Conservation (phyloP, 2,797 vertebrate genomes). For the Falco cherrug region DNA sequence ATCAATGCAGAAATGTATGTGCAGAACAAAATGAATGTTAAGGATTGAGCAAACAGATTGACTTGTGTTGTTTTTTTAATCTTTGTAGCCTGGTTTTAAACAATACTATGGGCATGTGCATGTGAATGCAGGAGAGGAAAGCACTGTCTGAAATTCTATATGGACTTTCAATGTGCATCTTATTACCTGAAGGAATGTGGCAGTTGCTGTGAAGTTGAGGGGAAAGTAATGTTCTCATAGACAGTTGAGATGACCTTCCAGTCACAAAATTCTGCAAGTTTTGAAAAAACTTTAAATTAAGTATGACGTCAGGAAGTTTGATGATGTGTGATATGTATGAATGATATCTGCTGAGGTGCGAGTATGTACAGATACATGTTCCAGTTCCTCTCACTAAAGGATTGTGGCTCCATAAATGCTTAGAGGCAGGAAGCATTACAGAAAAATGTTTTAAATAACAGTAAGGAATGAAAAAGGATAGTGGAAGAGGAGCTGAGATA, state of each 20-base stretch:
- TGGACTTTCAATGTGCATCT: neutral
- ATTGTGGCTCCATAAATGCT: neutral
- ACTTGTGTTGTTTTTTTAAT: neutral
- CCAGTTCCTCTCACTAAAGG: neutral
- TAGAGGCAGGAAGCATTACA: neutral
- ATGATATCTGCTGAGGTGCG: neutral
- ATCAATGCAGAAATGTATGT: neutral
- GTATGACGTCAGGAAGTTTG: neutral
- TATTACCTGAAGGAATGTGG: neutral
- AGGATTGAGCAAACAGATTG: neutral
- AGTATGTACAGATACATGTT: neutral
- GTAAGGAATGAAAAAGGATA: neutral
- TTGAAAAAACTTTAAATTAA: neutral
- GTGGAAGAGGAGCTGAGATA: neutral
- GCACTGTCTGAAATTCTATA: neutral
- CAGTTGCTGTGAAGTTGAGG: neutral
- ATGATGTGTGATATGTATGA: rapidly evolving
- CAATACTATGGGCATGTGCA: neutral
- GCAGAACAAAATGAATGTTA: neutral
- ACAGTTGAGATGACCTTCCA: neutral
- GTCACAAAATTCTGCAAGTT: neutral
- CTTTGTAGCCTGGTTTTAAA: neutral
- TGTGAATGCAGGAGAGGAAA: neutral
- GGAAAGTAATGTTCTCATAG: neutral
- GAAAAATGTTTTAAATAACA: neutral